Percentiles rank a stretch among this genome's conserved stretches.
phyloP scores from a whole-genome alignment of 2,888 invertebrate species.

The Bembecia ichneumoniformis region DNA sequence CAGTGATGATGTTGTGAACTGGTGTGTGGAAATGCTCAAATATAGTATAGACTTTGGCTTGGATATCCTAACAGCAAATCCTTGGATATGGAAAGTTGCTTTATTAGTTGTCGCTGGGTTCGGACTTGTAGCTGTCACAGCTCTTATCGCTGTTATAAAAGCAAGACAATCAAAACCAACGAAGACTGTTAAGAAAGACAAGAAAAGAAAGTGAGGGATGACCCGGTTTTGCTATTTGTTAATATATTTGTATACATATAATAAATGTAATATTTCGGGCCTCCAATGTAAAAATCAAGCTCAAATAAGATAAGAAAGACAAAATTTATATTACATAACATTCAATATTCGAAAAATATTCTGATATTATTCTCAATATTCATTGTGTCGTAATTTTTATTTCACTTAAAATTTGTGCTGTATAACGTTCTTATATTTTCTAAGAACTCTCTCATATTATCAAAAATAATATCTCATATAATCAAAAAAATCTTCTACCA shows the following conservation, averaged over 20 bases:
- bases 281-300: too few relatives aligned
- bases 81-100: constrained; percentile 67
- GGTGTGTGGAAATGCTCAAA: constrained; percentile 57
- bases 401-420: too few relatives aligned
- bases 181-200: constrained; percentile 56
- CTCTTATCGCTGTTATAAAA: constrained; percentile 58
- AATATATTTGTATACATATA: background rate
- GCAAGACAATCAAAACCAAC: constrained; percentile 45
- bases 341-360: too few relatives aligned
- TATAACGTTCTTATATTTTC: too few relatives aligned
- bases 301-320: too few relatives aligned
- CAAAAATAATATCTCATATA: too few relatives aligned
- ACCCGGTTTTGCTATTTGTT: background rate
- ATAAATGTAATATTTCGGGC: background rate
- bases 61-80: constrained; percentile 45
- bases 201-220: constrained; percentile 50
- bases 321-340: too few relatives aligned
- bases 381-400: too few relatives aligned
- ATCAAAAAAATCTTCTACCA: too few relatives aligned
- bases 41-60: constrained; percentile 41
- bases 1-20: constrained; percentile 64
- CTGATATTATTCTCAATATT: too few relatives aligned
- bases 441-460: too few relatives aligned
- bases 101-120: constrained; percentile 57
- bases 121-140: constrained; percentile 59